Conservation (phyloP, 2,888 invertebrate species). For the Acrocera orbiculus region DNA sequence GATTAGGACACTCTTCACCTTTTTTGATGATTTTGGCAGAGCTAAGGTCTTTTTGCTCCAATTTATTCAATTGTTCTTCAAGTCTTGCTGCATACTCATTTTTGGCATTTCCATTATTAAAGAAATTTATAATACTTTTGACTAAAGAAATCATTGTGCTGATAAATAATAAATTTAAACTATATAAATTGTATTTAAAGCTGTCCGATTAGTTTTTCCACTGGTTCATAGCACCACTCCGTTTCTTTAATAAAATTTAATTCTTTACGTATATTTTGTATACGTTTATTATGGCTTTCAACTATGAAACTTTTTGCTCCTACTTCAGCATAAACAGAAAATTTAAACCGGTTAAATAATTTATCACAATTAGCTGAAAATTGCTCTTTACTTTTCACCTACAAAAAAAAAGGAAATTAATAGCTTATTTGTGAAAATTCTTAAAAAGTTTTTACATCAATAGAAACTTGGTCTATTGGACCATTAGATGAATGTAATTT, state of each 20-base stretch:
- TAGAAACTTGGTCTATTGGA: no score
- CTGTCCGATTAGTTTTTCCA: conserved; percentile 48
- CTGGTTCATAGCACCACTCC: conserved; percentile 60
- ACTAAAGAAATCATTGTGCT: conserved; percentile 37
- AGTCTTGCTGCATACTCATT: conserved; percentile 27
- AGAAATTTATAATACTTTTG: conserved; percentile 28
- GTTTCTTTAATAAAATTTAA: conserved; percentile 60
- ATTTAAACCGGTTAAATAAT: conserved; percentile 19
- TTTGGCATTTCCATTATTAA: conserved; percentile 20
- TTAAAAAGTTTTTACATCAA: no score
- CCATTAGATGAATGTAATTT: no score
- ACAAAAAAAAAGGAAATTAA: no score
- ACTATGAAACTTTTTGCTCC: conserved; percentile 35
- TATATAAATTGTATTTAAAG: no score
- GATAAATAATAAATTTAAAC: no score
- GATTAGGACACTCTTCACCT: conserved; percentile 1
- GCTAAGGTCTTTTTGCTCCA: conserved; percentile 26
- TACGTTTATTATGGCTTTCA: conserved; percentile 52
- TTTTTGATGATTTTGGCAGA: conserved; percentile 11
- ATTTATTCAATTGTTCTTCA: conserved; percentile 29
- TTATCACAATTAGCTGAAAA: no score
- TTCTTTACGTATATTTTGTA: conserved; percentile 54
- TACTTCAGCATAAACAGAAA: conserved; percentile 19
- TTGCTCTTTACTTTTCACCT: no score
- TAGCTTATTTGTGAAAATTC: no score